A percentile compares a stretch with the other conserved stretches of the same genome.
Evolutionary conservation across 2,113 vertebrate genomes (phyloP).

Genomic region (Struthidea cinerea): DNA sequence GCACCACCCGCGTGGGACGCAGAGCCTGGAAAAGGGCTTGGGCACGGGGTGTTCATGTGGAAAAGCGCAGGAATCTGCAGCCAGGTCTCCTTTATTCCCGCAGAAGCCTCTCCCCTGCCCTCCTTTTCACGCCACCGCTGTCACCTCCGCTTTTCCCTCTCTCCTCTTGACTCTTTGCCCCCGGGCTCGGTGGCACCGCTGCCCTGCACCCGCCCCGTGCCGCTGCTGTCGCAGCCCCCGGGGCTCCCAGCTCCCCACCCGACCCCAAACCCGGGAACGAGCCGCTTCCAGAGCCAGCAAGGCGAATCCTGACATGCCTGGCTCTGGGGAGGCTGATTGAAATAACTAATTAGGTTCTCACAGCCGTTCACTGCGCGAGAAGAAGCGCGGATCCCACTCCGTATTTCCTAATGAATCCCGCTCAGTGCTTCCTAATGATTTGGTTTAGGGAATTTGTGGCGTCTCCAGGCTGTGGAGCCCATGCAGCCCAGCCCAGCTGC

Average conservation of each 20-base stretch:
- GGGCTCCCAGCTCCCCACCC: not conserved
- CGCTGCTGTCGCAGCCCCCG: not conserved
- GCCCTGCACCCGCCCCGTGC: not conserved
- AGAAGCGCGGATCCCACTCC: not conserved
- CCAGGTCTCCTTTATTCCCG: not conserved
- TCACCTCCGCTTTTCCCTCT: not conserved
- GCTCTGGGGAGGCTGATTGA: constrained; percentile 15
- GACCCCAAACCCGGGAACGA: not conserved
- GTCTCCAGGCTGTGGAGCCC: not conserved
- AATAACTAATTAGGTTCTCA: constrained; percentile 44
- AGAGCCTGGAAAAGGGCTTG: not conserved
- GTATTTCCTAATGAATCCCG: not conserved
- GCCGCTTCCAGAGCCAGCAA: not conserved
- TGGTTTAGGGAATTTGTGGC: not conserved
- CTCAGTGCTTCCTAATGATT: constrained; percentile 37
- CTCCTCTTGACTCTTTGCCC: not conserved
- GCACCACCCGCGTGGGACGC: not conserved
- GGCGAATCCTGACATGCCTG: constrained; percentile 18
- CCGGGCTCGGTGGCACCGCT: not conserved
- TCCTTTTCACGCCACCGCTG: not conserved
- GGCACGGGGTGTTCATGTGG: not conserved
- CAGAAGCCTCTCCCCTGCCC: not conserved
- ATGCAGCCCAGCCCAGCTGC: not conserved
- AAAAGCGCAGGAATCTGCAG: not conserved
- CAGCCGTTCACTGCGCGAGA: not conserved